These are phyloP conservation scores for Eulemur rufifrons DNA, from an alignment of 2,113 vertebrate species.

Conservation along the genomic window DNA sequence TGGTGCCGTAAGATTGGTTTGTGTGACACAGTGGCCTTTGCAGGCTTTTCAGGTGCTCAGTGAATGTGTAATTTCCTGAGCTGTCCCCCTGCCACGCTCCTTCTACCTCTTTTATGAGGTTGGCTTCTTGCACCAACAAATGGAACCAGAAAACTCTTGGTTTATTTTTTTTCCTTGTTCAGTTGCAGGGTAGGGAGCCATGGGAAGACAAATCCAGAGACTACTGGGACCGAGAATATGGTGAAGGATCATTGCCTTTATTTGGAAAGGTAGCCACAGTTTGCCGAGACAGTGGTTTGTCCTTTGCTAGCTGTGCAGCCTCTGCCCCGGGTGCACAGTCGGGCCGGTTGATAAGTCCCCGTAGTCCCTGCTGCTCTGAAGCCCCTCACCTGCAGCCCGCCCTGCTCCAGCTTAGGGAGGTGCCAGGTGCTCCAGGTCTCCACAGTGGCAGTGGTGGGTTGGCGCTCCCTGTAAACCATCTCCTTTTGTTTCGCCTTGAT, in stretches of 20 bases:
- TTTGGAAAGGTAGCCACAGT: not conserved
- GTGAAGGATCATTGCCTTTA: not conserved
- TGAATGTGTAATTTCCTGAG: not conserved
- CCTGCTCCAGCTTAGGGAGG: not conserved
- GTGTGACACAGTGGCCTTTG: not conserved
- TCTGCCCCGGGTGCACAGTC: accelerated
- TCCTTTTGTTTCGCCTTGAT: not conserved
- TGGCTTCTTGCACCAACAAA: not conserved
- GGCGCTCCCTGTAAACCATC: not conserved
- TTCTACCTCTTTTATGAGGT: not conserved
- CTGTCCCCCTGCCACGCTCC: not conserved
- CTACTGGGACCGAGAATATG: not conserved
- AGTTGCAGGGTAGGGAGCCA: not conserved
- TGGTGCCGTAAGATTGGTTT: not conserved
- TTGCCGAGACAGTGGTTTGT: no score
- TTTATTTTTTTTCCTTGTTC: not conserved
- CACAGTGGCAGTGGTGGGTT: not conserved
- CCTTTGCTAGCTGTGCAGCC: not conserved
- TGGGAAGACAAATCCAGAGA: not conserved
- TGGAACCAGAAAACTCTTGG: not conserved
- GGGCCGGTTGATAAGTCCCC: accelerated
- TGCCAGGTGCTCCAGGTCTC: not conserved
- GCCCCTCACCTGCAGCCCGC: accelerated
- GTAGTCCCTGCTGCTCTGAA: not conserved
- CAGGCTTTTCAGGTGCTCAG: not conserved